phyloP scores from a whole-genome alignment of 2,888 invertebrate genomes.

The Zygogramma bicolorata region DNA sequence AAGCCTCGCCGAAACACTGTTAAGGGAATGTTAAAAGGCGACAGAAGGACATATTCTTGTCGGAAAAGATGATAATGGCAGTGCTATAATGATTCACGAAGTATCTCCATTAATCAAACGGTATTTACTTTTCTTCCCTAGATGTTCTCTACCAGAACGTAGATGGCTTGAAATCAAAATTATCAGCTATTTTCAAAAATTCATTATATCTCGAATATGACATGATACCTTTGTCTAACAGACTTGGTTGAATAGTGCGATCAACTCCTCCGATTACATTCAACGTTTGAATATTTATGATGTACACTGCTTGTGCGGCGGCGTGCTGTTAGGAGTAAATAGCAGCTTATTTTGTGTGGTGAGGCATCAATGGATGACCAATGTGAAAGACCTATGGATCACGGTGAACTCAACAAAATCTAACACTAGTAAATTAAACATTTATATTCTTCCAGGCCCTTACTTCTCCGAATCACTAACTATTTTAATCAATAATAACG shows the following conservation, averaged over 20 bases:
- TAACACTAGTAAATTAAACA: background rate
- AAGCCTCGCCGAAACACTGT: background rate
- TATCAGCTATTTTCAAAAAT: no score
- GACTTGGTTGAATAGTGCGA: no score
- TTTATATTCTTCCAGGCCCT: background rate
- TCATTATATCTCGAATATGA: background rate
- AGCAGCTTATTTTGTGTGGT: background rate
- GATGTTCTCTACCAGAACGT: no score
- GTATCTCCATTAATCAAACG: background rate
- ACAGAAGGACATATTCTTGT: background rate
- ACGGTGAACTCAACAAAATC: no score
- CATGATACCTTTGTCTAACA: background rate
- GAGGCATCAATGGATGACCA: no score
- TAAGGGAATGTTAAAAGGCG: background rate
- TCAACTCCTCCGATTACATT: background rate
- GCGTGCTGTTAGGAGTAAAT: background rate
- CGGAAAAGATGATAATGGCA: slow-evolving; percentile 7
- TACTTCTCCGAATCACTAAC: no score
- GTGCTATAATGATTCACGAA: slow-evolving; percentile 1
- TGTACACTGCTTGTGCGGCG: background rate
- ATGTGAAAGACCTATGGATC: no score
- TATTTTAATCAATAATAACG: no score
- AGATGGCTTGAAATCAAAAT: background rate
- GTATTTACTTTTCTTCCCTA: background rate
- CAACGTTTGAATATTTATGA: background rate